Evolutionary conservation across 2,797 vertebrate genomes (phyloP).

Genomic region (Acanthurus leucopareius): DNA sequence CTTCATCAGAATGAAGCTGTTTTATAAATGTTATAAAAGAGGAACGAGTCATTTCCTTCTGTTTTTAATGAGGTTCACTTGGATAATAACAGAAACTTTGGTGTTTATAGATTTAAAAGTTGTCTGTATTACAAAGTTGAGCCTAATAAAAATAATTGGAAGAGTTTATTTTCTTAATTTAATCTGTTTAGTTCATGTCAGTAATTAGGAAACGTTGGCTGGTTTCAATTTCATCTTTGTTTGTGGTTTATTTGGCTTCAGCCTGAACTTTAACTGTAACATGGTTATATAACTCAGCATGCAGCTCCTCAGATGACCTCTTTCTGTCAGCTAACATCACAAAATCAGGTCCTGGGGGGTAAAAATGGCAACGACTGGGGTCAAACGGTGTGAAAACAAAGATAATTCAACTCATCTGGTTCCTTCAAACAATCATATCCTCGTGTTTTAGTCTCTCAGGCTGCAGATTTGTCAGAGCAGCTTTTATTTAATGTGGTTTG

Average conservation of each 20-base stretch:
- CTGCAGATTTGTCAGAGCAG: too few species aligned
- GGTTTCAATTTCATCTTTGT: background rate
- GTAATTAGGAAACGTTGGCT: background rate
- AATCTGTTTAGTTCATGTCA: too few species aligned
- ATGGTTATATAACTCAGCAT: background rate
- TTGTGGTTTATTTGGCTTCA: background rate
- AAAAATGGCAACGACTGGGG: too few species aligned
- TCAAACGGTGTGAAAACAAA: background rate
- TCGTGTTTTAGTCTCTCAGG: too few species aligned
- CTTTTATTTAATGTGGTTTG: background rate
- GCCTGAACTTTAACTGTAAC: background rate
- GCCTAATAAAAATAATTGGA: background rate
- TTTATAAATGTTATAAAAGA: background rate
- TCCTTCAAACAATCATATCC: background rate
- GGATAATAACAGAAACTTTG: background rate
- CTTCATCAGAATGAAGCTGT: background rate
- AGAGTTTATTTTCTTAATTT: too few species aligned
- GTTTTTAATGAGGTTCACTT: background rate
- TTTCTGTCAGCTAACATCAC: background rate
- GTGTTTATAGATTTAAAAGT: background rate
- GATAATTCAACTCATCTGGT: background rate
- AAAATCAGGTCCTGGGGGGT: background rate
- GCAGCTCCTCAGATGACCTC: background rate
- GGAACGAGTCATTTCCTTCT: background rate
- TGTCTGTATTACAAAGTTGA: background rate